Evolutionary conservation across 2,888 invertebrate genomes (phyloP).

Genomic region (Agrochola litura): DNA sequence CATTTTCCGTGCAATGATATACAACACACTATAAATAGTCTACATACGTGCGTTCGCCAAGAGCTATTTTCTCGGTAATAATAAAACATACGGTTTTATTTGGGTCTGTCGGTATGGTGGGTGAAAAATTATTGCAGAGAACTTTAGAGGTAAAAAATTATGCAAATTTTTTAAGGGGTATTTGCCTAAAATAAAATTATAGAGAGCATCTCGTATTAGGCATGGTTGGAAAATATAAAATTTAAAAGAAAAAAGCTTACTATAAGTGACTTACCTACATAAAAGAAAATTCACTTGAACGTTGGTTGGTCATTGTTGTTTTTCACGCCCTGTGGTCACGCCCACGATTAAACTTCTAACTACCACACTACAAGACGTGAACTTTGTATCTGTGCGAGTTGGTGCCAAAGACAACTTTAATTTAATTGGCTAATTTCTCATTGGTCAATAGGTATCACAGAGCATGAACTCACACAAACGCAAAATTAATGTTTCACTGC

Average conservation of each 20-base stretch:
- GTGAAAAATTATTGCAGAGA: conserved; percentile 23
- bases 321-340: not conserved
- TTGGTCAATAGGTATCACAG: no score
- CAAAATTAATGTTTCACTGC: not conserved
- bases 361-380: not conserved
- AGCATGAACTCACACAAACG: not conserved
- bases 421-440: not conserved
- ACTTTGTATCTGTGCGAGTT: not conserved
- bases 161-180: not conserved
- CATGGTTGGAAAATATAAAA: not conserved
- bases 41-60: conserved; percentile 71
- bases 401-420: not conserved
- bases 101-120: conserved; percentile 48
- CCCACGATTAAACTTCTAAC: not conserved
- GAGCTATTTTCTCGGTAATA: conserved; percentile 70
- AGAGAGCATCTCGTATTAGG: not conserved
- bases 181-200: not conserved
- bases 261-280: no score
- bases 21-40: conserved; percentile 77
- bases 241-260: not conserved
- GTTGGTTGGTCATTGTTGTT: not conserved
- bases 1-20: conserved; percentile 79
- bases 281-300: not conserved
- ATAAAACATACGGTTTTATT: conserved; percentile 68
- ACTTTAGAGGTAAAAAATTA: conserved; percentile 3